phyloP scores from a whole-genome alignment of 2,797 vertebrate species.

The Spheniscus humboldti region DNA sequence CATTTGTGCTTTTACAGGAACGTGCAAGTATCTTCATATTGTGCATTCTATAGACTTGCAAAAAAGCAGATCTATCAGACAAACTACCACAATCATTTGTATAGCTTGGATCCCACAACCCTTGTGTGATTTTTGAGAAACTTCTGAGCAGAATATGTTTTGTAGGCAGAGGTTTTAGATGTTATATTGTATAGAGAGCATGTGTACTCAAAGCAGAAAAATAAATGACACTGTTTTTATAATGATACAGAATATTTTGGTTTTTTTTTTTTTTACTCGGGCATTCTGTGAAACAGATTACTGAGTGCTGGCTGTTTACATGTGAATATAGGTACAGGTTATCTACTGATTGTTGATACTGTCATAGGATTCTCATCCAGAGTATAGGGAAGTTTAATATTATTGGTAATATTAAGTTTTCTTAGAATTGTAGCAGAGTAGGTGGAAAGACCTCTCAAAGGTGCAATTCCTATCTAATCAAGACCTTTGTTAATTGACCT shows the following conservation, averaged over 20 bases:
- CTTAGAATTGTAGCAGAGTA: background rate
- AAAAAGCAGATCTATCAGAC: background rate
- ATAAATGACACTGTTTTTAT: background rate
- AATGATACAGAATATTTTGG: background rate
- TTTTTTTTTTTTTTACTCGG: background rate
- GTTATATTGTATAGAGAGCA: background rate
- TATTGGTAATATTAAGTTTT: background rate
- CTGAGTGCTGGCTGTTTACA: background rate
- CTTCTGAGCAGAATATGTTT: background rate
- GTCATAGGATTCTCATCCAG: background rate
- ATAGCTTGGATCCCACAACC: background rate
- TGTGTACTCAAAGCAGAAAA: background rate
- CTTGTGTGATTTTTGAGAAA: background rate
- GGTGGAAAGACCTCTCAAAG: background rate
- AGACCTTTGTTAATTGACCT: background rate
- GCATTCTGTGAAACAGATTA: background rate
- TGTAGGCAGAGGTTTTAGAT: background rate
- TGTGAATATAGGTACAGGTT: background rate
- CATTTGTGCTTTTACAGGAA: background rate
- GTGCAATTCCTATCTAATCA: background rate
- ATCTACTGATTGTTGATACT: background rate
- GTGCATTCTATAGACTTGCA: background rate
- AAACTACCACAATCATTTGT: background rate
- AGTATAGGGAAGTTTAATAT: background rate
- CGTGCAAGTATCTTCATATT: background rate